Conservation (phyloP, 2,888 invertebrate species). For the Liopterus haemorrhoidalis region DNA sequence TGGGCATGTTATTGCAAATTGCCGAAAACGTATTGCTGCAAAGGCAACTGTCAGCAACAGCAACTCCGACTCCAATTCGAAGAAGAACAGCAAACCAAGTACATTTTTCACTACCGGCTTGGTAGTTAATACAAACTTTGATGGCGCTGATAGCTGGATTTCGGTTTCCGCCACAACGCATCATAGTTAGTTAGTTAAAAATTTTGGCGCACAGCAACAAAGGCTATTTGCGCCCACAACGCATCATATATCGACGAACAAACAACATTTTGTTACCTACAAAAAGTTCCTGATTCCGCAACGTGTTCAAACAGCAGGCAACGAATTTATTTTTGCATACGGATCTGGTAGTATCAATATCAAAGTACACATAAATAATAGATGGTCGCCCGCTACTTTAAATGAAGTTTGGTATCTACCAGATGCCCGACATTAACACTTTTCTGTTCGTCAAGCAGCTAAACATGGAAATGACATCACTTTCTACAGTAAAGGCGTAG, state of each 20-base stretch:
- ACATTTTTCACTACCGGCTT: constrained; percentile 24
- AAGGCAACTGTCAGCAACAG: constrained; percentile 16
- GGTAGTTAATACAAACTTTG: constrained; percentile 20
- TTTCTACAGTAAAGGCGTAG: constrained; percentile 25
- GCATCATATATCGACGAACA: constrained; percentile 22
- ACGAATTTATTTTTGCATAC: constrained; percentile 21
- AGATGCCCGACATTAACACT: constrained; percentile 25
- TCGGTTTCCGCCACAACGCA: constrained; percentile 25
- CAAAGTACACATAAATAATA: constrained; percentile 12
- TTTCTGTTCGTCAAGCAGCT: constrained; percentile 28
- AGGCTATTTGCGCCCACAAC: too few relatives aligned
- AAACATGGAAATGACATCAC: constrained; percentile 23
- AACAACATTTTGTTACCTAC: constrained; percentile 22
- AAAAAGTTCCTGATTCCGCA: constrained; percentile 21
- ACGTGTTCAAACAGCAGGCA: constrained; percentile 25
- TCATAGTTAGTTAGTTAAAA: too few relatives aligned
- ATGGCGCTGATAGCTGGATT: constrained; percentile 27
- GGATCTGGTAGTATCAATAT: constrained; percentile 19
- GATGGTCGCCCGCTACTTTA: constrained; percentile 22
- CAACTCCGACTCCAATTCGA: constrained; percentile 8
- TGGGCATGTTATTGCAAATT: constrained; percentile 25
- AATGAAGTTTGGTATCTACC: constrained; percentile 25
- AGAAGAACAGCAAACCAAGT: constrained; percentile 20
- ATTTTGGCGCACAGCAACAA: too few relatives aligned
- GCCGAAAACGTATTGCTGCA: constrained; percentile 20